Evolutionary conservation across 2,113 vertebrate species (phyloP).

Genomic region (Daubentonia madagascariensis): DNA sequence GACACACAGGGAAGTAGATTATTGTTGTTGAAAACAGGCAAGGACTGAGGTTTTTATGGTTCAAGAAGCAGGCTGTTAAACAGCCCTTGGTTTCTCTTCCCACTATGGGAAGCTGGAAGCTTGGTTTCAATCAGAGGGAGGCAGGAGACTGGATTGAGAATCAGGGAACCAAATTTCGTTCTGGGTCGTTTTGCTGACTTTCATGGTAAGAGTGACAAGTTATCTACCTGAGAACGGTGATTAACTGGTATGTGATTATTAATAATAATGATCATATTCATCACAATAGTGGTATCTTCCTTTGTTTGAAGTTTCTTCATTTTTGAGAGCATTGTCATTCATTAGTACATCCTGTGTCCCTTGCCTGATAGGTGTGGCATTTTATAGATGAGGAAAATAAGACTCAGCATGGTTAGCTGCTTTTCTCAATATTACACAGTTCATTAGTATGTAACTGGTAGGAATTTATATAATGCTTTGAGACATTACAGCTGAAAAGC

Average conservation of each 20-base stretch:
- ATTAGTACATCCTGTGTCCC: rapidly evolving
- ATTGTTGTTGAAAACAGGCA: background rate
- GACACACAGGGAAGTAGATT: background rate
- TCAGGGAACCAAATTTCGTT: background rate
- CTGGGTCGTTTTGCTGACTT: background rate
- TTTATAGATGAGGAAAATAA: background rate
- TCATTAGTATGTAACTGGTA: background rate
- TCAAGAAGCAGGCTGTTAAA: background rate
- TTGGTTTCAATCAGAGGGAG: background rate
- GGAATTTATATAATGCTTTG: background rate
- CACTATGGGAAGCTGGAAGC: background rate
- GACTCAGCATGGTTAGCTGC: background rate
- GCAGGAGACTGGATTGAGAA: background rate
- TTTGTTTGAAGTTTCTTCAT: too few species aligned
- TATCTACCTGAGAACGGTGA: background rate
- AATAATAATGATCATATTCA: background rate
- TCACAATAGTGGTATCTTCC: rapidly evolving
- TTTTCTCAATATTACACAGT: background rate
- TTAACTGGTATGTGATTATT: too few species aligned
- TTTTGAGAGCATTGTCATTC: background rate
- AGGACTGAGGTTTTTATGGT: background rate
- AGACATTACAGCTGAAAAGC: background rate
- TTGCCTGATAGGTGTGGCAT: background rate
- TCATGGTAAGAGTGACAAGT: background rate
- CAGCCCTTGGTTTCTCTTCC: background rate